phyloP scores from a whole-genome alignment of 2,888 invertebrate species.

The Lepidochrysops patricia region DNA sequence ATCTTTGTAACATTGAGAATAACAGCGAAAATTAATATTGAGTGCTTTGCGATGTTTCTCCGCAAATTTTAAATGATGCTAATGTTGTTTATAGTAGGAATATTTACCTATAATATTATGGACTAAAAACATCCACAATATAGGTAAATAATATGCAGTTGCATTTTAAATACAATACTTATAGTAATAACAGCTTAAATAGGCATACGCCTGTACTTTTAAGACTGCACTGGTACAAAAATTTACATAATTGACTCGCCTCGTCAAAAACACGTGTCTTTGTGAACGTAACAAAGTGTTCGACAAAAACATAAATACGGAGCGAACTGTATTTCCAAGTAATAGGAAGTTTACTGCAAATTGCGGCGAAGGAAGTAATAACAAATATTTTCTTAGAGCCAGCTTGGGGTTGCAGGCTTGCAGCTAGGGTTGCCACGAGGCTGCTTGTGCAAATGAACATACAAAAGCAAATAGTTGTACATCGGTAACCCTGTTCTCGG shows the following conservation, averaged over 20 bases:
- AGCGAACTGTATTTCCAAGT: constrained; percentile 17
- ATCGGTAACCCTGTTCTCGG: background rate
- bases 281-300: background rate
- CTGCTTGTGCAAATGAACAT: background rate
- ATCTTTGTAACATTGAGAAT: background rate
- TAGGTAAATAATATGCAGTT: no score
- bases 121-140: no score
- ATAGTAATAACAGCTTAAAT: no score
- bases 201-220: no score
- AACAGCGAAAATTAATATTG: background rate
- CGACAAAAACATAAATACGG: constrained; percentile 11
- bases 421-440: constrained; percentile 11
- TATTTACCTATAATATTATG: no score
- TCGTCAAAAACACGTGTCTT: background rate
- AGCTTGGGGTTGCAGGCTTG: constrained; percentile 15
- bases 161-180: no score
- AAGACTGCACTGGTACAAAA: no score
- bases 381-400: constrained; percentile 22
- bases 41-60: background rate
- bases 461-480: background rate
- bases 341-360: constrained; percentile 22
- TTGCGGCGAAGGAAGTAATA: constrained; percentile 18
- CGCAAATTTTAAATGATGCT: background rate
- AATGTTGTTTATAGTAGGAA: no score
- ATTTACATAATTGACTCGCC: background rate